phyloP scores from a whole-genome alignment of 2,113 vertebrate genomes.

The Cephalopterus ornatus region DNA sequence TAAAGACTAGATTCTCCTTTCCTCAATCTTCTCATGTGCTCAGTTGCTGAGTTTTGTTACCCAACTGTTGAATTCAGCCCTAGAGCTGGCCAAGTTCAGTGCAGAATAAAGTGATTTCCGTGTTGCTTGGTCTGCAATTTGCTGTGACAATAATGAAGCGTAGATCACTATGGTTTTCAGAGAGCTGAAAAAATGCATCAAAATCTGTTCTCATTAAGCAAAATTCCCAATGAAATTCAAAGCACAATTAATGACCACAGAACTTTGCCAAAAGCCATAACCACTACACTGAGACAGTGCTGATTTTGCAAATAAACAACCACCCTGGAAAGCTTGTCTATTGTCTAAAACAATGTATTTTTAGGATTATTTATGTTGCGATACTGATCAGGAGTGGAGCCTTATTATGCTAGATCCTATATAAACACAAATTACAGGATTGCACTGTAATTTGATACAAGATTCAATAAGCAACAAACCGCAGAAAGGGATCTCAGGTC shows the following conservation, averaged over 20 bases:
- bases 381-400: neutral
- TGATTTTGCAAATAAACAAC: constrained; percentile 18
- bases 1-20: neutral
- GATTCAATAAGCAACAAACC: neutral
- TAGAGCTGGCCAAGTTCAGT: neutral
- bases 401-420: neutral
- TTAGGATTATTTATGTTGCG: neutral
- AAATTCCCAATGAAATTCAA: constrained; percentile 26
- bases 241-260: constrained; percentile 21
- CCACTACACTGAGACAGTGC: neutral
- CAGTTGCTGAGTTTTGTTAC: neutral
- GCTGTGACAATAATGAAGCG: neutral
- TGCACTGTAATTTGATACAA: neutral
- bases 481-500: neutral
- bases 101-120: neutral
- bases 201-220: constrained; percentile 11
- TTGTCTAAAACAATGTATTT: neutral
- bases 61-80: neutral
- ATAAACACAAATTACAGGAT: neutral
- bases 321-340: neutral
- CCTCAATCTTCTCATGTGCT: neutral
- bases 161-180: neutral
- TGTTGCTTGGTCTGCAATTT: neutral
- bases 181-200: neutral
- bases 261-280: constrained; percentile 24